Evolutionary conservation across 2,888 invertebrate genomes (phyloP).

Genomic region (Biston betularia): DNA sequence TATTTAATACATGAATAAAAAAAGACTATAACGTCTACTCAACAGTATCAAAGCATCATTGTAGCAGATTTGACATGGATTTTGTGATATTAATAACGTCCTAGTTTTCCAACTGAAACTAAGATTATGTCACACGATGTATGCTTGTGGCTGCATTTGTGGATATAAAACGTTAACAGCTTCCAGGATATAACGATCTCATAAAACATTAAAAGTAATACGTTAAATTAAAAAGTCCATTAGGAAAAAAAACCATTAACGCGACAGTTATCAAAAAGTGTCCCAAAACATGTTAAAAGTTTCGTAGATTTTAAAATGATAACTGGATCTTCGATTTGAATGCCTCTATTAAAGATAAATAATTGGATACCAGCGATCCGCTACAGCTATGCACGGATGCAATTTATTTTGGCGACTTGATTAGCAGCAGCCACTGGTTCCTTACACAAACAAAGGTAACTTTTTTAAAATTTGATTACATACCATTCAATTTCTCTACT

Average conservation of each 20-base stretch:
- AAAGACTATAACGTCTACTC: no score
- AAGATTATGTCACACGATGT: constrained; percentile 18
- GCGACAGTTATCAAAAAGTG: constrained; percentile 25
- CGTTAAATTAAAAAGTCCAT: constrained; percentile 37
- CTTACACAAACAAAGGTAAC: no score
- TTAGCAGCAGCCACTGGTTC: no score
- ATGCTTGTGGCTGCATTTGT: constrained; percentile 13
- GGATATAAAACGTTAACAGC: constrained; percentile 37
- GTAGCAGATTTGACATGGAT: neutral
- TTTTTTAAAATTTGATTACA: no score
- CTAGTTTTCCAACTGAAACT: neutral
- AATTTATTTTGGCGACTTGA: no score
- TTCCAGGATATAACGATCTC: constrained; percentile 40
- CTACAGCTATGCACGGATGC: no score
- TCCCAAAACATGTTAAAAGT: neutral
- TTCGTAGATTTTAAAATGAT: constrained; percentile 4
- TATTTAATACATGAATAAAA: no score
- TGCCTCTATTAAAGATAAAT: neutral
- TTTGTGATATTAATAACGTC: neutral
- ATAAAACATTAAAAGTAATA: constrained; percentile 39
- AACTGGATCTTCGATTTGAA: neutral
- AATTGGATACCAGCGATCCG: neutral
- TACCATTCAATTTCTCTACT: no score
- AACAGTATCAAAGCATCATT: neutral
- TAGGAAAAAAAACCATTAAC: constrained; percentile 40